Evolutionary conservation across 2,888 invertebrate species (phyloP).

Genomic region (Drosophila nigricruria): DNA sequence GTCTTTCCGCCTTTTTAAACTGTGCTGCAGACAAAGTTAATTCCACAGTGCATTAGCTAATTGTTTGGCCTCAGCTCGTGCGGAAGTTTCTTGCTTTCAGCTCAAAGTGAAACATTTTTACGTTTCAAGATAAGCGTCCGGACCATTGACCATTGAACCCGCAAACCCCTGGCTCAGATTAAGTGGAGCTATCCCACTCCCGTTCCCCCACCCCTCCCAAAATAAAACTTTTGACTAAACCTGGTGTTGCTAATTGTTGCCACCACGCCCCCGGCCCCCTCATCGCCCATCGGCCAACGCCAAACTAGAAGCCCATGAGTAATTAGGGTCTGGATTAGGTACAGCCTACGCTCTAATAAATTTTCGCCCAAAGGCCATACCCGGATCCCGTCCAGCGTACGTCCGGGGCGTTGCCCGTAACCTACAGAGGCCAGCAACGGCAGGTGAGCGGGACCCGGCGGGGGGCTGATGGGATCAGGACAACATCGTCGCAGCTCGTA

Average conservation of each 20-base stretch:
- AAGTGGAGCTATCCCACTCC: slow-evolving; percentile 26
- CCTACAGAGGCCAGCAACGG: slow-evolving; percentile 14
- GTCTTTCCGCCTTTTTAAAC: slow-evolving; percentile 43
- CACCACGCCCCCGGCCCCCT: neutral
- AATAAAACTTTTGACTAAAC: slow-evolving; percentile 47
- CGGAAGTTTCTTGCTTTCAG: slow-evolving; percentile 58
- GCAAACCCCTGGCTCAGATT: slow-evolving; percentile 3
- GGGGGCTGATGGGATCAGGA: slow-evolving; percentile 7
- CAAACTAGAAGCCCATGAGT: slow-evolving; percentile 65
- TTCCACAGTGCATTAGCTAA: slow-evolving; percentile 58
- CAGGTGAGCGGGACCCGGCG: neutral
- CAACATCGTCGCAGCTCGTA: slow-evolving; percentile 37
- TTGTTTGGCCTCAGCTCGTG: slow-evolving; percentile 54
- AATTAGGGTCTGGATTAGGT: slow-evolving; percentile 76
- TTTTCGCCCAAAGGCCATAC: slow-evolving; percentile 60
- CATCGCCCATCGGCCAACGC: neutral
- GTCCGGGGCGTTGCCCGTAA: slow-evolving; percentile 56
- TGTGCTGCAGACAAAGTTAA: slow-evolving; percentile 28
- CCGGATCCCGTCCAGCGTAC: slow-evolving; percentile 29
- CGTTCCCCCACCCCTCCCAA: neutral
- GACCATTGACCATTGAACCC: slow-evolving; percentile 39
- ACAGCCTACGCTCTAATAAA: slow-evolving; percentile 69
- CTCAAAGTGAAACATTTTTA: slow-evolving; percentile 67
- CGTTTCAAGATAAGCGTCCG: slow-evolving; percentile 49
- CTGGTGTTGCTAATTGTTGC: slow-evolving; percentile 66